phyloP scores from a whole-genome alignment of 1,140 invertebrate genomes.

The Oreohelix idahoensis region DNA sequence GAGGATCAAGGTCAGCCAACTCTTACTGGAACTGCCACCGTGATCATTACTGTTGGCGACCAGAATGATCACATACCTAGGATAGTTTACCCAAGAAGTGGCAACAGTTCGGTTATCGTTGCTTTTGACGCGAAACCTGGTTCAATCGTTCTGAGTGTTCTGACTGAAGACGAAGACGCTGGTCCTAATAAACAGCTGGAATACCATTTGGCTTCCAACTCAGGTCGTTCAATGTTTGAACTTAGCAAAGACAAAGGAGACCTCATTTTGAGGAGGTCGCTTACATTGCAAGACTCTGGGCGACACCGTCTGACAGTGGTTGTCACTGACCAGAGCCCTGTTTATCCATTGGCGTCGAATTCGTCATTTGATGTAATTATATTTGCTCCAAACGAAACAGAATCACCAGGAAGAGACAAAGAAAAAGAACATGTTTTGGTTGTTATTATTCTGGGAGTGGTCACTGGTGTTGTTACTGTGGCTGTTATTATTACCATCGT shows the following conservation, averaged over 20 bases:
- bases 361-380: conserved; percentile 45
- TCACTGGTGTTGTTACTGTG: conserved; percentile 50
- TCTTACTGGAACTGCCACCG: conserved; percentile 43
- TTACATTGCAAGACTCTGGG: conserved; percentile 41
- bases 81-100: conserved; percentile 82
- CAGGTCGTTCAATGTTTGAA: conserved; percentile 12
- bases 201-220: conserved; percentile 28
- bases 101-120: conserved; percentile 54
- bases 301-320: conserved; percentile 41
- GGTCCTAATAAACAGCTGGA: conserved; percentile 19
- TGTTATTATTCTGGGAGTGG: conserved; percentile 49
- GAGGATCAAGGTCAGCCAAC: conserved; percentile 43
- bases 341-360: conserved; percentile 39
- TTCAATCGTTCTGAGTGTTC: conserved; percentile 29
- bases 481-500: conserved; percentile 51
- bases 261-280: conserved; percentile 29
- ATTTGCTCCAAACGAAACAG: conserved; percentile 44
- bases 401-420: conserved; percentile 16
- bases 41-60: conserved; percentile 84
- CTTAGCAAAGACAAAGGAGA: conserved; percentile 38
- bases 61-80: conserved; percentile 91
- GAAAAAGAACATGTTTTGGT: conserved; percentile 45
- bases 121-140: conserved; percentile 37
- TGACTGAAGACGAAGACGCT: conserved; percentile 32
- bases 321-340: conserved; percentile 42